Evolutionary conservation across 2,797 vertebrate genomes (phyloP), one percentile per base, ranked within the genome.

Genomic region (Acrossocheilus wenchowensis): DNA sequence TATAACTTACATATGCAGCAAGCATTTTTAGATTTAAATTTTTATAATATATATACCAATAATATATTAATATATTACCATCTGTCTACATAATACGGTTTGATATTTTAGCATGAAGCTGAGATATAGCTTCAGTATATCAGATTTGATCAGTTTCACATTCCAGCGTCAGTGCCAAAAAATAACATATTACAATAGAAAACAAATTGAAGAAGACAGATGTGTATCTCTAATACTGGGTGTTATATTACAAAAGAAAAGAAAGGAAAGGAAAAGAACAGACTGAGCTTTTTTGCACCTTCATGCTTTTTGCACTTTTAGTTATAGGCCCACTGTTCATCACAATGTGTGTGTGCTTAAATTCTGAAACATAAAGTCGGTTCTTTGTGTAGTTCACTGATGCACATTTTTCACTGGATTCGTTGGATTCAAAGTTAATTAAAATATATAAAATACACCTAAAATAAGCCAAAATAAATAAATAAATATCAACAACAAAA

Each of bases 101-200:
- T 62, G 60, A 74, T 74, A 74, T 48, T 50, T 74, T 74, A 74
- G n/a, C n/a, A 74, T 48, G 43, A 73, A 41, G 21, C 69, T 43
- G 7, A 34, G 26, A 52, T 66, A 36, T 77, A 3, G 71, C 21
- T 75, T 50, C 17, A 34, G 17, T 3, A 34, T 52, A 34, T 75
- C 15, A 75, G 73, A 52, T 52, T 19, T 50, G 15, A 50, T 34
- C 26, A 21, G 15, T 54, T 23, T 77, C 8, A 77, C 34, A 41
- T 71, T 71, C 21, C 23, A 39, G 8, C 19, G 2, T 23, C 68
- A 41, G 3, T 71, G 26, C 10, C 19, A 30, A 48, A 50, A 30
- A 30, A 54, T 12, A 0, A 36, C 30, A 54, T 23, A 36, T 54
- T 54, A 54, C 5, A 77, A 54, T 6, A 19, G 74, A 54, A 23